Conservation (phyloP, 2,797 vertebrate genomes). For the Falco concolor region DNA sequence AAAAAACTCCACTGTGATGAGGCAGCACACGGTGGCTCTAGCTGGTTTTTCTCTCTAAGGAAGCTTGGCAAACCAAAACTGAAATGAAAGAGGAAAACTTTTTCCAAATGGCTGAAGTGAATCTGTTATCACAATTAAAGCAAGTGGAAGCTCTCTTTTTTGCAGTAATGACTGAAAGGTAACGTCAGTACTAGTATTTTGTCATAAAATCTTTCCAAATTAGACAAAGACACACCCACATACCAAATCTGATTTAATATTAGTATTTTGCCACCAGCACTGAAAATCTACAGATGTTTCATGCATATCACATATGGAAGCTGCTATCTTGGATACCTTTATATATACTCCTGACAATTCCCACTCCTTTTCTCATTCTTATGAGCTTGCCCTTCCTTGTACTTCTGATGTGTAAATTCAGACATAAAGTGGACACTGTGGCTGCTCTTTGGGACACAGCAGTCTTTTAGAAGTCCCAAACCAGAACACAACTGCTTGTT, state of each 20-base stretch:
- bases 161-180: neutral
- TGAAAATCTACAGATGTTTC: neutral
- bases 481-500: neutral
- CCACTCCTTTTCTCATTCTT: neutral
- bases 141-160: neutral
- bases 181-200: neutral
- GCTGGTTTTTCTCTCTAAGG: neutral
- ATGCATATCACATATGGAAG: neutral
- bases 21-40: neutral
- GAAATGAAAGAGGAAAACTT: neutral
- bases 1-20: neutral
- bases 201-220: neutral
- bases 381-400: neutral
- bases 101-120: neutral
- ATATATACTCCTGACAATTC: neutral
- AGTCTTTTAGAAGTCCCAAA: neutral
- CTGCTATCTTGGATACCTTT: neutral
- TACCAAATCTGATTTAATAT: neutral
- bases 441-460: neutral
- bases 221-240: neutral
- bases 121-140: neutral
- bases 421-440: neutral
- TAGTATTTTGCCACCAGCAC: neutral
- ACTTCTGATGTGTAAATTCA: neutral
- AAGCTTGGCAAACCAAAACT: neutral